A percentile compares a stretch with the other conserved stretches of the same genome.
These are phyloP conservation scores for Acanthosepion pharaonis DNA, from an alignment of 2,888 invertebrate species.

Conservation along the genomic window DNA sequence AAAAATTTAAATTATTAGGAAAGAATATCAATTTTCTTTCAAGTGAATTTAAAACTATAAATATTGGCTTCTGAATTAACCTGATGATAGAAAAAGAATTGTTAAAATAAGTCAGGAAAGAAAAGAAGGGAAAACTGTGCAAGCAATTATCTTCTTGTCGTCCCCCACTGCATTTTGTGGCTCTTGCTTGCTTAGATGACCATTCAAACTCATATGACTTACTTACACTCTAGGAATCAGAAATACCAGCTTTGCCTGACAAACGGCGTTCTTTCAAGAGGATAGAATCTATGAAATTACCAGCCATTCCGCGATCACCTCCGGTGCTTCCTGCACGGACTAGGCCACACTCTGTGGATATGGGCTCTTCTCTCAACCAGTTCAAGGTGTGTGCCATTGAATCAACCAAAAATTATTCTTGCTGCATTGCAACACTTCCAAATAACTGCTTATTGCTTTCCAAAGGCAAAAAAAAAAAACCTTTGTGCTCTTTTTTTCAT, in stretches of 20 bases:
- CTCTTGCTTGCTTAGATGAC: background rate
- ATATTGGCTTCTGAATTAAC: no score
- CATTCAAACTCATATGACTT: slow-evolving; percentile 4
- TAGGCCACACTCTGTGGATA: background rate
- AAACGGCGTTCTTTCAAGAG: background rate
- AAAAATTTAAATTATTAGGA: no score
- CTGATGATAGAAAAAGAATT: no score
- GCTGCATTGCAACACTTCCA: background rate
- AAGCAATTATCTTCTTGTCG: no score
- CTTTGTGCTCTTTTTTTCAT: background rate
- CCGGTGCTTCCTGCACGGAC: background rate
- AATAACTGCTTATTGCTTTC: background rate
- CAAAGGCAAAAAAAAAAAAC: background rate
- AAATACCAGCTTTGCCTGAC: slow-evolving; percentile 34
- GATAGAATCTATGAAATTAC: slow-evolving; percentile 37
- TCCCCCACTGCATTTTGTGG: no score
- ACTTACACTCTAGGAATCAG: slow-evolving; percentile 36
- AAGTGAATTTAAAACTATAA: no score
- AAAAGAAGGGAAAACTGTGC: no score
- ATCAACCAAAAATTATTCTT: background rate
- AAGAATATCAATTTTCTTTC: no score
- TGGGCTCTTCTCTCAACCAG: background rate
- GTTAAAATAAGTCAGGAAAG: no score
- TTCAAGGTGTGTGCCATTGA: slow-evolving; percentile 25
- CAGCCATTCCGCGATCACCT: background rate